A percentile compares a stretch with the other conserved stretches of the same genome.
phyloP scores from a whole-genome alignment of 2,113 vertebrate species.

The Amphiprion percula region DNA sequence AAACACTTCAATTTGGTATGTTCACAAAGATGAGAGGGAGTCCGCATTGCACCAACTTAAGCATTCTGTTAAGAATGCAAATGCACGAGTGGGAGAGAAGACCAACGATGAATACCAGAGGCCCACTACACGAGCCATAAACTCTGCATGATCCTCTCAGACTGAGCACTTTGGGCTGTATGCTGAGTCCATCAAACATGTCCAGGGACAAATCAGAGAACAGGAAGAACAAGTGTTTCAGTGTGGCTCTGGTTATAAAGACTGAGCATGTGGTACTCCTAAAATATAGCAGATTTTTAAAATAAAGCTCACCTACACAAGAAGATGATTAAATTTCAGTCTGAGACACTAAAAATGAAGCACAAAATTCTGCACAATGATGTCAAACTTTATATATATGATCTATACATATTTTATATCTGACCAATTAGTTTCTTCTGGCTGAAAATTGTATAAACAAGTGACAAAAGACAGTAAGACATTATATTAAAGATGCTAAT shows the following conservation, averaged over 20 bases:
- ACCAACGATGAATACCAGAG: slow-evolving; percentile 32
- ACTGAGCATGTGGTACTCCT: background rate
- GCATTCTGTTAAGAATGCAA: slow-evolving; percentile 72
- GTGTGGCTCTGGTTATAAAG: slow-evolving; percentile 2
- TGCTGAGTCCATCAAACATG: slow-evolving; percentile 9
- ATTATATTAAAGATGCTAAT: no score
- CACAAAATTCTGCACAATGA: no score
- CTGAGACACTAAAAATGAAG: background rate
- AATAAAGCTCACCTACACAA: background rate
- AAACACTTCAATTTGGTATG: background rate
- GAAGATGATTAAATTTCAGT: background rate
- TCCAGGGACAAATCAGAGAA: background rate
- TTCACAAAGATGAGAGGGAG: slow-evolving; percentile 13
- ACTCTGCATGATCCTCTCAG: slow-evolving; percentile 35
- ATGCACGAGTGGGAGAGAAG: slow-evolving; percentile 59
- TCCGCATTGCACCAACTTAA: slow-evolving; percentile 69
- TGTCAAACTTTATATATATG: no score
- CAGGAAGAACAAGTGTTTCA: slow-evolving; percentile 5
- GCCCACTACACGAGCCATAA: slow-evolving; percentile 33
- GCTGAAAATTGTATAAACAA: no score
- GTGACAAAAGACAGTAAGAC: no score
- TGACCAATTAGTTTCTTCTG: no score
- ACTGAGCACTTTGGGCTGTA: slow-evolving; percentile 12
- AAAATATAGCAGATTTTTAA: background rate
- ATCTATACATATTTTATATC: no score